Base-by-base conservation (phyloP, 2,113 vertebrate species). In the Grantiella picta region DNA sequence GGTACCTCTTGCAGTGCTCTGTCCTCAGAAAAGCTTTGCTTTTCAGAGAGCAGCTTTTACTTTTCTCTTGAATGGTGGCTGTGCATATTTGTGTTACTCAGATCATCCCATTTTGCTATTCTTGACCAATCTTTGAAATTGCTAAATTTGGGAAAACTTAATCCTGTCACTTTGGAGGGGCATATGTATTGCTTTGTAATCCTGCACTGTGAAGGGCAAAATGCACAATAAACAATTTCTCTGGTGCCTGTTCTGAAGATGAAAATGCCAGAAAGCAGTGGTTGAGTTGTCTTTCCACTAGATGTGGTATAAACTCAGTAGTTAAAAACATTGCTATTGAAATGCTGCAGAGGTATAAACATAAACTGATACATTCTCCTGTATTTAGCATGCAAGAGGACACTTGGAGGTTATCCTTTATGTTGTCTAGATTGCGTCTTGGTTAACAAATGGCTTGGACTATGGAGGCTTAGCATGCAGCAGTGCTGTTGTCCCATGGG, bases 401-500 rank as follows among this genome's bases (percentile, higher is more conserved):
- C 49, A 40, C 11, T 73, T 93, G 60, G 42, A 93, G 66, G 76
- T 92, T 93, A 80, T 88, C 36, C n/a, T 91, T 59, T 93, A 50
- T 59, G 49, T 69, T 80, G 53, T 59, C 59, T 83, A 42, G 63
- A 52, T 73, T 80, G 61, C 59, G 35, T 63, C 71, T 70, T 24
- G 16, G 40, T 57, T 94, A 90, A 94, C 47, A 95, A 96, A 93
- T 92, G 38, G 24, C 54, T 94, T 56, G 29, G 25, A 16, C 17
- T 73, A 11, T n/a, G 33, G 65, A 70, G 90, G 40, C 86, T 75
- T 85, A 82, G 38, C 33, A 35, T 82, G 68, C 53, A 61, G 80
- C 64, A 44, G 38, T 1, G 2, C 11, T 70, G 7, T 33, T 82
- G 42, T 92, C 91, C 76, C 72, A 10, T 40, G 89, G 56, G 94